These are phyloP conservation scores for Brachypteracias leptosomus DNA, from an alignment of 2,113 vertebrate species.

Conservation along the genomic window DNA sequence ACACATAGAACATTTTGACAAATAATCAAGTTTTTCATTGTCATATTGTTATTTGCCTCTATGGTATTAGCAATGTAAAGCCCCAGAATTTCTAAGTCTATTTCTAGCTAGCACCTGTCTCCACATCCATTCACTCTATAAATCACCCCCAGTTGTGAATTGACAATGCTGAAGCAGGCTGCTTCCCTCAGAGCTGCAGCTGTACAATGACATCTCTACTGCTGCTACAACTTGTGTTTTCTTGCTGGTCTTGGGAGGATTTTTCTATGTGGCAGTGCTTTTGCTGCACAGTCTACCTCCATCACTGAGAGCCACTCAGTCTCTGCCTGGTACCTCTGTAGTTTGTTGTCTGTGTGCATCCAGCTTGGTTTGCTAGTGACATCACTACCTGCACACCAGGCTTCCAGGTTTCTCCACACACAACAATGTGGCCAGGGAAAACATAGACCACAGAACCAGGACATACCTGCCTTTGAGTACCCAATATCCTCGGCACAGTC, in stretches of 20 bases:
- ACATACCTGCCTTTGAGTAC: background rate
- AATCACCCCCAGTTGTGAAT: background rate
- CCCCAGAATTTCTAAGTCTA: background rate
- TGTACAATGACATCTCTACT: background rate
- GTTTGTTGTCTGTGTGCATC: no score
- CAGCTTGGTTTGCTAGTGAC: background rate
- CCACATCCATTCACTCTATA: background rate
- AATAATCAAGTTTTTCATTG: background rate
- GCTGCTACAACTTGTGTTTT: background rate
- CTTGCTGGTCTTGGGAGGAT: no score
- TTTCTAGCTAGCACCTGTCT: background rate
- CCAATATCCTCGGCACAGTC: no score
- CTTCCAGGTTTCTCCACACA: accelerated
- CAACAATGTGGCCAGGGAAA: background rate
- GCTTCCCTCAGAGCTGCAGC: background rate
- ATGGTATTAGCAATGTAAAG: background rate
- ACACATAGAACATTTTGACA: background rate
- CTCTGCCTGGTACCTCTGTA: background rate
- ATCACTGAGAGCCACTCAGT: background rate
- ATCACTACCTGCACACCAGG: no score
- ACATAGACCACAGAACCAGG: no score
- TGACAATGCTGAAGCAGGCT: background rate
- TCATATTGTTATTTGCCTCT: background rate
- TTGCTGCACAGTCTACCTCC: background rate
- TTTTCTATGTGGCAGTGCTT: background rate